Base-by-base conservation (phyloP, 2,888 invertebrate species). In the Lithophane semibrunnea region DNA sequence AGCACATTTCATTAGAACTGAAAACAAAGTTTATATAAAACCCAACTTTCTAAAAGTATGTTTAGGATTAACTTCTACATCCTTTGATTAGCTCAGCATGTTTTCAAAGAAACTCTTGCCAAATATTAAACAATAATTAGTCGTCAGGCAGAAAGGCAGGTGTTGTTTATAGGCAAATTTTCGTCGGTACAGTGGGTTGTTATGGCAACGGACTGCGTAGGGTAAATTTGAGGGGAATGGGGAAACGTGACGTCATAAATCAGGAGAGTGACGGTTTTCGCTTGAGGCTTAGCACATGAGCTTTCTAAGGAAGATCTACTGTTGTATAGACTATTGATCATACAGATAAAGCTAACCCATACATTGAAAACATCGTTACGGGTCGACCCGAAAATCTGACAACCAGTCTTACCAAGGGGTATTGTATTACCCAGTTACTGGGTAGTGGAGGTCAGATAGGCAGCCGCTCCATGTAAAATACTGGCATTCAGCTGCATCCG, bases 71-170 rank as follows among this genome's bases (percentile, higher is more conserved):
- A 72, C 79, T 78, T 68, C 58, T 65, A 58, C 58, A 79, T 83
- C 72, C 73, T 76, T 83, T 85, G 76, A 85, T 83, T 72, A 72
- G 72, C 82, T 77, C 75, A 73, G 54, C 76, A 77, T 73, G 80
- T 81, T 87, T 76, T 68, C 66, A 49, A 74, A 73, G 56, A 73
- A 84, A 88, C 77, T 82, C 79, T 21, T 29, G 60, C 66, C 52
- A 81, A 83, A 74, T 79, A 88, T 87, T 88, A 87, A 87, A 81
- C 87, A 87, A 87, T 80, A 85, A 78, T 87, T 87, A 88, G 88
- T 87, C 80, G 77, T 70, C 79, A 65, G 52, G 61, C 77, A 83
- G 65, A 80, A 83, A 82, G 79, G 77, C 87, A 88, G 89, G 89
- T 87, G 87, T 86, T 84, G 74, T 82, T 87, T 85, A 87, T 85